Evolutionary conservation across 2,797 vertebrate genomes (phyloP).

Genomic region (Margarornis squamiger): DNA sequence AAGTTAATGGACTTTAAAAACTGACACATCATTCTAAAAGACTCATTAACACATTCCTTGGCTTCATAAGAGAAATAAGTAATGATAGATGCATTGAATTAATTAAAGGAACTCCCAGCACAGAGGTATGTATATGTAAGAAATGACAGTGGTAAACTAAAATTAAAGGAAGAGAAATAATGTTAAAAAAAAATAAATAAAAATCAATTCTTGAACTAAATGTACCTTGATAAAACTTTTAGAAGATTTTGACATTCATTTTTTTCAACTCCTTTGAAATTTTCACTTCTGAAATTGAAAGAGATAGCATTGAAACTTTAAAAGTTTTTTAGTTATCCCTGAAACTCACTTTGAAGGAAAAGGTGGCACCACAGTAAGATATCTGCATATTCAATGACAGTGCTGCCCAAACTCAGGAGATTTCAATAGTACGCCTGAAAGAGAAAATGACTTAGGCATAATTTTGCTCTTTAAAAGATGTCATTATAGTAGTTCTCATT

Average conservation of each 20-base stretch:
- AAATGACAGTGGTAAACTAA: neutral
- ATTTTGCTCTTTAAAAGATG: neutral
- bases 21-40: slow-evolving; percentile 81
- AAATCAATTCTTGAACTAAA: neutral
- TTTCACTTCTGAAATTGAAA: neutral
- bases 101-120: slow-evolving; percentile 27
- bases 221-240: neutral
- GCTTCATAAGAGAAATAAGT: slow-evolving; percentile 49
- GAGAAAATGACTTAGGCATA: neutral
- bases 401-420: neutral
- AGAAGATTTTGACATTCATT: neutral
- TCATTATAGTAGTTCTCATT: neutral
- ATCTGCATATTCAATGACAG: neutral
- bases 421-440: neutral
- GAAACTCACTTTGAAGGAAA: neutral
- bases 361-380: neutral
- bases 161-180: neutral
- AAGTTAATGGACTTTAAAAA: slow-evolving; percentile 90
- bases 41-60: slow-evolving; percentile 82
- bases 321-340: neutral
- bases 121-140: neutral
- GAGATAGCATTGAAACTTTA: neutral
- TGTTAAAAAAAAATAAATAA: neutral
- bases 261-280: neutral
- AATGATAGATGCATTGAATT: slow-evolving; percentile 32